Base-by-base conservation (phyloP, 2,888 invertebrate genomes). In the Dascillus cervinus region DNA sequence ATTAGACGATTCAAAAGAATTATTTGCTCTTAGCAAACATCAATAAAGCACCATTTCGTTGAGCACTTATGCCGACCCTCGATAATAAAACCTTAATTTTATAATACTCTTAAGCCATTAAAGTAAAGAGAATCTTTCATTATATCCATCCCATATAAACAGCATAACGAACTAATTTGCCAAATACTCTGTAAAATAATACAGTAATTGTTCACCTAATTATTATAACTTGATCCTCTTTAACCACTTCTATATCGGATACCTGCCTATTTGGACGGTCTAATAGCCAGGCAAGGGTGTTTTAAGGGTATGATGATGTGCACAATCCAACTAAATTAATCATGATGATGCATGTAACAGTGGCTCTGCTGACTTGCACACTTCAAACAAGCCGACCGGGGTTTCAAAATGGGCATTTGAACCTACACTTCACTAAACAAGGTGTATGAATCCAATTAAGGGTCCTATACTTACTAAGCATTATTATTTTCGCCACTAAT, bases 331-430 rank as follows among this genome's bases (percentile, higher is more conserved):
- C 35, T 50, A 53, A 57, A 57, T 56, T 55, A 57, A 58, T 56
- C 53, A 54, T 50, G 53, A 56, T 55, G 54, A 52, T 49, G 56
- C 53, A 54, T 50, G 50, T 54, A 52, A 52, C 45, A 43, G 44
- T 46, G 44, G 41, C 43, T 37, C 30, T 32, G 38, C 29, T 48
- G 46, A 48, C 46, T 45, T 37, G 45, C 46, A 39, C 32, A 42
- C 39, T 47, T 52, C 49, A 52, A 50, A 54, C 37, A 31, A 31
- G 28, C 49, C 50, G 52, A 42, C 38, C 26, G 32, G 30, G 34
- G 39, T 26, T 30, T 34, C 33, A 26, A 39, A 35, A 40, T 26
- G 36, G 37, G 42, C 33, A 29, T 39, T 32, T 25, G 28, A 29
- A 32, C 32, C 32, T 29, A 38, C 45, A 44, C 42, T 43, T 32